Evolutionary conservation across 2,113 vertebrate species (phyloP), one percentile per base, ranked within the genome.

Genomic region (Muscicapa adusta): DNA sequence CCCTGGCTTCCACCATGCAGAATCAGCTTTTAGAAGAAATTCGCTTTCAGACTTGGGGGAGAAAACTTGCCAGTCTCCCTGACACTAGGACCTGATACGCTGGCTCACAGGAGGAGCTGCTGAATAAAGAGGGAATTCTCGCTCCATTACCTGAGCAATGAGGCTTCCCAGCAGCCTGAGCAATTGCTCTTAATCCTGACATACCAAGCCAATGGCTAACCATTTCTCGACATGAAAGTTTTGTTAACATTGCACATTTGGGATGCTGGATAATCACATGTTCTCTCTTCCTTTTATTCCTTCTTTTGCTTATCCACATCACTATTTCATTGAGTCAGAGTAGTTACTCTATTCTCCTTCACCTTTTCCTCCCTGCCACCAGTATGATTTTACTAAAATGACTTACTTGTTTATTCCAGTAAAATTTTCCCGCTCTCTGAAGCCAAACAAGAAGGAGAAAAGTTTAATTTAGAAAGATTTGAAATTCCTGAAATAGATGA

Each of bases 401-500:
- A 88, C 88, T 85, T 91, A 70, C 77, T 95, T 95, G 76, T 93
- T 96, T 95, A 94, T 95, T 96, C 54, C 70, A 56, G 67, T n/a
- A 78, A 75, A 88, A 51, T 75, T 91, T 85, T 90, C 33, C 10
- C 6, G 42, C n/a, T 28, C 14, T 60, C 56, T 56, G 67, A 50
- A 94, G 60, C 51, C 53, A 91, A 58, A 74, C 38, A 79, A 87
- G 63, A 43, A 63, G 34, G 33, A 88, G 31, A 81, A 89, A 94
- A 86, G 38, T 94, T 94, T 96, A 85, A 96, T 95, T 94, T 95
- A 93, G 88, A 93, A 91, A 86, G 65, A 95, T 88, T 85, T 96
- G 5, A 96, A 94, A 89, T 92, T 90, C 91, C 73, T 94, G 86
- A 93, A 95, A 94, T 91, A 91, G 77, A 92, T 93, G 95, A 96